phyloP scores from a whole-genome alignment of 2,888 invertebrate species.

The Unio delphinus region DNA sequence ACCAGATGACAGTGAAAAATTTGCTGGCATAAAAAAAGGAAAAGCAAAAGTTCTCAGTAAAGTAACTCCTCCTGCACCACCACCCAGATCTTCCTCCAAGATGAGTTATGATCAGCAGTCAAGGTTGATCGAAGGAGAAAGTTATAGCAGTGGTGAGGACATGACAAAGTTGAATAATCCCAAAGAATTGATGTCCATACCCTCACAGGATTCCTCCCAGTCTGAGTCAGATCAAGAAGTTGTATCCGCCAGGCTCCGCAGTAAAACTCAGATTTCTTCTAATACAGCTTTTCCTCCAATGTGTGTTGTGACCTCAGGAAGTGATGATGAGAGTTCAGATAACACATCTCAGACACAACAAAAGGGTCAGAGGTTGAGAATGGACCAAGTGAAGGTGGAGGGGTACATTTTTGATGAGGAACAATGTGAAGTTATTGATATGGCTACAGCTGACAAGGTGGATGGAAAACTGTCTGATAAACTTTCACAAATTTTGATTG shows the following conservation, averaged over 20 bases:
- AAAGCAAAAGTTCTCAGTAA: slow-evolving; percentile 39
- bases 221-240: slow-evolving; percentile 64
- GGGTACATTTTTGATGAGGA: slow-evolving; percentile 24
- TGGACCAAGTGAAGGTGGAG: background rate
- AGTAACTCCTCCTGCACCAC: slow-evolving; percentile 47
- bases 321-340: slow-evolving; percentile 45
- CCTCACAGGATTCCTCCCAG: slow-evolving; percentile 43
- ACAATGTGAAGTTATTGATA: slow-evolving; percentile 8
- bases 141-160: slow-evolving; percentile 8
- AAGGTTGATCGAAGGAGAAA: slow-evolving; percentile 3
- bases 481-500: background rate
- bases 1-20: slow-evolving; percentile 36
- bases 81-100: slow-evolving; percentile 35
- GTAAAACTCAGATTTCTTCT: slow-evolving; percentile 58
- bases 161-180: background rate
- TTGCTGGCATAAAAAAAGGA: slow-evolving; percentile 36
- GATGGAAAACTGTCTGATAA: background rate
- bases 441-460: background rate
- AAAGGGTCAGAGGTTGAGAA: no score
- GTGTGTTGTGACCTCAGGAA: slow-evolving; percentile 46
- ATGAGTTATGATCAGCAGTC: slow-evolving; percentile 9
- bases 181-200: slow-evolving; percentile 29
- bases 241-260: slow-evolving; percentile 57
- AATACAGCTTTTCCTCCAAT: slow-evolving; percentile 57
- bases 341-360: slow-evolving; percentile 3